Base-by-base conservation (phyloP, 2,888 invertebrate genomes). In the Ferdinandea cuprea region DNA sequence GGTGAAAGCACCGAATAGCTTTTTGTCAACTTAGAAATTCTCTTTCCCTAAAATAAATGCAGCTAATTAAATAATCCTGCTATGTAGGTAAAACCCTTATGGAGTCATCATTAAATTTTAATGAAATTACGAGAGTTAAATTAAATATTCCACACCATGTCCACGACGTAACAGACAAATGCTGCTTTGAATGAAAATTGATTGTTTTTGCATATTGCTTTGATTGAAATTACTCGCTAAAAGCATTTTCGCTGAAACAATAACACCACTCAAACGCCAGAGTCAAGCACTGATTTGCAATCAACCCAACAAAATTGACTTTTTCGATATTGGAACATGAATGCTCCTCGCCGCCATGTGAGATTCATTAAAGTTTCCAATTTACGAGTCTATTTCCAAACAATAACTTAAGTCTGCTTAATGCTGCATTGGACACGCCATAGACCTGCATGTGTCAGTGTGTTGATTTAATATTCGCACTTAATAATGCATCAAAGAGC, bases 401-500 rank as follows among this genome's bases (percentile, higher is more conserved):
- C 37, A 6, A 21, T n/a, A 7, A n/a, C 3, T 11, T 15, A n/a
- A 28, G 9, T 13, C 15, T 35, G 9, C 32, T 25, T 68, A 54
- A 56, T 56, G 37, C 44, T 46, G 35, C 32, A 44, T 7, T 35
- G 13, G 15, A 21, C 13, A 15, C n/a, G 17, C 11, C 15, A 17
- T 3, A 32, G 19, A 19, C 52, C 66, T 40, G 13, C 42, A 42
- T 21, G 19, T 54, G 56, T 21, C 28, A 56, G 35, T 17, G 42
- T 61, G 46, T 63, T 69, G 35, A 80, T 80, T 80, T 65, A 50
- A 74, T 65, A 50, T 80, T 68, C 63, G n/a, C 42, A 35, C 63
- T 80, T 42, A 80, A 74, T 80, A 80, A 74, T 69, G 46, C 74
- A 69, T 74, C 58, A 69, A 48, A 52, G 37, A 69, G 63, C 17